Percentiles rank a stretch among this genome's conserved stretches.
These are phyloP conservation scores for Drosophila affinis DNA, from an alignment of 2,888 invertebrate genomes.

Conservation along the genomic window DNA sequence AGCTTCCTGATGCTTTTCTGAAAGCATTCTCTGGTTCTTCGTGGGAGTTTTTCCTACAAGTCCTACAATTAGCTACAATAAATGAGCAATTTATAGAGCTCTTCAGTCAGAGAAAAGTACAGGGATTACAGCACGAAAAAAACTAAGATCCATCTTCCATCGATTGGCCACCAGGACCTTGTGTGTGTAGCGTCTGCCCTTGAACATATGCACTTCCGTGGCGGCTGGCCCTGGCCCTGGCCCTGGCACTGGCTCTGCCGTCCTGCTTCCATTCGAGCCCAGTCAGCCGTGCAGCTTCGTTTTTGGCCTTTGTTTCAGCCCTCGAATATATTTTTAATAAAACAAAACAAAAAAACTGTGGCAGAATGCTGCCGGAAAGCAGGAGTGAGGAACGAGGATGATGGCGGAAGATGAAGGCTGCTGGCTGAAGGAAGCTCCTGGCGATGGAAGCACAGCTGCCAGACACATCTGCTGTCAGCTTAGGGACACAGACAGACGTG, in stretches of 20 bases:
- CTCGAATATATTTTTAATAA: constrained; percentile 67
- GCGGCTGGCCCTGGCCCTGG: background rate
- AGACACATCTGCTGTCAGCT: constrained; percentile 81
- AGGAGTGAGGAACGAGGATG: constrained; percentile 10
- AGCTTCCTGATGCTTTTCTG: constrained; percentile 65
- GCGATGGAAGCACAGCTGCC: constrained; percentile 64
- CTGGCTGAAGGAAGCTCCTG: constrained; percentile 2
- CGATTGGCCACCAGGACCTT: constrained; percentile 29
- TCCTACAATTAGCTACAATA: constrained; percentile 82
- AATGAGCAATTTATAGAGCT: constrained; percentile 81
- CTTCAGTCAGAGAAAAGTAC: constrained; percentile 5
- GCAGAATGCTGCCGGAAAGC: background rate
- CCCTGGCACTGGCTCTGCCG: constrained; percentile 19
- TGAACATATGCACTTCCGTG: constrained; percentile 68
- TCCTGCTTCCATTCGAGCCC: constrained; percentile 57
- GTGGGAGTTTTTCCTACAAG: constrained; percentile 58
- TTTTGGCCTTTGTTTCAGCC: constrained; percentile 35
- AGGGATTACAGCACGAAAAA: constrained; percentile 40
- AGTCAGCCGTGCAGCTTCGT: constrained; percentile 57
- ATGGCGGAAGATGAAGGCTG: constrained; percentile 35
- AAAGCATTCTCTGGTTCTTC: constrained; percentile 77
- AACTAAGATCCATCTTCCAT: constrained; percentile 14
- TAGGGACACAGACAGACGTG: constrained; percentile 45
- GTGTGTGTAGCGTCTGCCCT: constrained; percentile 57
- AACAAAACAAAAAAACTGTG: constrained; percentile 47